A percentile compares a stretch with the other conserved stretches of the same genome.
phyloP scores from a whole-genome alignment of 2,888 invertebrate genomes.

The Drosophila gaucha region DNA sequence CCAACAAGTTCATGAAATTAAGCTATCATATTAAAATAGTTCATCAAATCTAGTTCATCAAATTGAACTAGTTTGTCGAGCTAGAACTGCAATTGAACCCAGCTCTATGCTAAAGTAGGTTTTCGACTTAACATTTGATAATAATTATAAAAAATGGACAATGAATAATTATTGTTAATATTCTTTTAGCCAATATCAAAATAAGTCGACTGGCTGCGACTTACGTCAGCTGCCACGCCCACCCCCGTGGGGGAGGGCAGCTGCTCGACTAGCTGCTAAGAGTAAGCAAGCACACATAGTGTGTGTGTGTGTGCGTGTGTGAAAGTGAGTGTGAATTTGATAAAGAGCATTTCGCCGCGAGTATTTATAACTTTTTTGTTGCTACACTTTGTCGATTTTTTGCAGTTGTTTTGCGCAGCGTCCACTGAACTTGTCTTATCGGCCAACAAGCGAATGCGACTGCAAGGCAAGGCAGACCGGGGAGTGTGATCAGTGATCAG shows the following conservation, averaged over 20 bases:
- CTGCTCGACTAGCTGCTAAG: conserved; percentile 11
- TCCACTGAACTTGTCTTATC: conserved; percentile 58
- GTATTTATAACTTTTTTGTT: conserved; percentile 47
- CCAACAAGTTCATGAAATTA: neutral
- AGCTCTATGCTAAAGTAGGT: neutral
- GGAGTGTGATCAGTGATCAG: neutral
- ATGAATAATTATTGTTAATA: neutral
- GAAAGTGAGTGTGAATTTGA: conserved; percentile 38
- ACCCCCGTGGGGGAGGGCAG: conserved; percentile 1
- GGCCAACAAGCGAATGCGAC: conserved; percentile 32
- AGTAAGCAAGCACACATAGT: neutral
- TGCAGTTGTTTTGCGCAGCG: conserved; percentile 52
- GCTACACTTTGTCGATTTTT: conserved; percentile 40
- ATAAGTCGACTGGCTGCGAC: neutral
- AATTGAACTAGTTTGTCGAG: neutral
- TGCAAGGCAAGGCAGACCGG: neutral
- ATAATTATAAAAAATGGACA: neutral
- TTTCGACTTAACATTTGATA: neutral
- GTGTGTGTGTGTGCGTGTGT: neutral
- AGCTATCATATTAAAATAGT: neutral
- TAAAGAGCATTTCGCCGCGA: conserved; percentile 40
- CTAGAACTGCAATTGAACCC: neutral
- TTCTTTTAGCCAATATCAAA: neutral
- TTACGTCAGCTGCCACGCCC: conserved; percentile 19
- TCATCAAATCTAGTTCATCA: no score